A percentile compares a stretch with the other conserved stretches of the same genome.
Evolutionary conservation across 1,140 invertebrate species (phyloP).

Genomic region (Diorhabda elongata): DNA sequence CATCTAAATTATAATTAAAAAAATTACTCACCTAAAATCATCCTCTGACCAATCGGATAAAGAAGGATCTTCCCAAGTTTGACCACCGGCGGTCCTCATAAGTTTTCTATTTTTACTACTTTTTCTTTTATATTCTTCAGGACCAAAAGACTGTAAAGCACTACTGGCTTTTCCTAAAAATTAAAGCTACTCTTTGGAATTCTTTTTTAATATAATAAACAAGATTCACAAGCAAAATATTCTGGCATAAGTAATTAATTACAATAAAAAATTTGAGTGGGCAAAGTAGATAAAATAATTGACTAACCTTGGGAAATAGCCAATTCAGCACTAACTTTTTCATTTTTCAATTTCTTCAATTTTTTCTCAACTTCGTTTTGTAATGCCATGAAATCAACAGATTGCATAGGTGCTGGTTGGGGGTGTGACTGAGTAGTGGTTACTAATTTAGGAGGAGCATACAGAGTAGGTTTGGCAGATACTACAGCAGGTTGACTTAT

Average conservation of each 20-base stretch:
- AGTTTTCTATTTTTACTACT: constrained; percentile 70
- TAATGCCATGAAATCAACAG: constrained; percentile 58
- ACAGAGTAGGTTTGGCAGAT: constrained; percentile 60
- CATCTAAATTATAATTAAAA: constrained; percentile 1
- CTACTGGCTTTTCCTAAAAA: constrained; percentile 56
- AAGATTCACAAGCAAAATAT: too few species aligned
- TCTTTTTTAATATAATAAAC: too few species aligned
- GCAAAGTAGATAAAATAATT: too few species aligned
- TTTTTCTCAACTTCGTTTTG: constrained; percentile 63
- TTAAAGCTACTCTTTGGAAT: neutral
- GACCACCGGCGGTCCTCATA: constrained; percentile 85
- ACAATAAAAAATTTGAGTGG: too few species aligned
- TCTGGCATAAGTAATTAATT: too few species aligned
- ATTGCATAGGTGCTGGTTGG: constrained; percentile 44
- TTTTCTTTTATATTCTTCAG: constrained; percentile 44
- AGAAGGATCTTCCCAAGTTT: constrained; percentile 90
- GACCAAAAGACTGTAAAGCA: constrained; percentile 51
- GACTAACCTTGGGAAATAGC: constrained; percentile 51
- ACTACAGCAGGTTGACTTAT: constrained; percentile 56
- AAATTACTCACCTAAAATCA: constrained; percentile 65
- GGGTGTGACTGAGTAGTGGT: constrained; percentile 48
- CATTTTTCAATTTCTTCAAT: constrained; percentile 61
- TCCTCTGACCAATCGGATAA: constrained; percentile 91
- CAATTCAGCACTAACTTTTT: constrained; percentile 61
- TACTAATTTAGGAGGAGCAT: constrained; percentile 50